Percentiles rank a stretch among this genome's conserved stretches.
These are phyloP conservation scores for Paramormyrops kingsleyae DNA, from an alignment of 2,113 vertebrate genomes.

Conservation along the genomic window DNA sequence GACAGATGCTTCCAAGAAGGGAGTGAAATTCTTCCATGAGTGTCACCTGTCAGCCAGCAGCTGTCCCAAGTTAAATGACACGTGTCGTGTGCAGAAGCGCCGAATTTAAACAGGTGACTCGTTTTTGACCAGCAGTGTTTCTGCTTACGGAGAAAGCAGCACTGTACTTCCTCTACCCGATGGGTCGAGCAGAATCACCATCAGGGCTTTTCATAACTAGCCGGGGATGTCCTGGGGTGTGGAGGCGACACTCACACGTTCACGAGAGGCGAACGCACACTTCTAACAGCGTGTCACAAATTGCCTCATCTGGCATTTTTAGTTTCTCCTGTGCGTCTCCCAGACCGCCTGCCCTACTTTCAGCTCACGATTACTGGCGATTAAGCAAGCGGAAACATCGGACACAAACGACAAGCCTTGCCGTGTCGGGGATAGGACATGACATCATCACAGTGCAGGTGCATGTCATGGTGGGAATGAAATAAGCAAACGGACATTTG, in stretches of 20 bases:
- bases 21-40: not conserved
- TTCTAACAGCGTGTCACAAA: not conserved
- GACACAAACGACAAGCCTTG: not conserved
- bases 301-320: not conserved
- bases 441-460: not conserved
- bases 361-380: conserved; percentile 20
- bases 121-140: not conserved
- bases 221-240: conserved; percentile 5
- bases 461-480: not conserved
- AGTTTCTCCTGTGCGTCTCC: conserved; percentile 23
- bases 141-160: not conserved
- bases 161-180: not conserved
- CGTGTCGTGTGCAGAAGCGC: not conserved
- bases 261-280: not conserved
- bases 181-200: conserved; percentile 17
- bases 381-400: conserved; percentile 23
- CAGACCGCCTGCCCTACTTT: conserved; percentile 36
- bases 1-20: not conserved
- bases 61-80: not conserved
- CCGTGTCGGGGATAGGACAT: not conserved
- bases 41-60: not conserved
- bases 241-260: not conserved
- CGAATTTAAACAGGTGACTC: not conserved
- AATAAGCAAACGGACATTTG: not conserved
- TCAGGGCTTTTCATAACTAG: conserved; percentile 17